Conservation (phyloP, 2,113 vertebrate species). For the Charina bottae region DNA sequence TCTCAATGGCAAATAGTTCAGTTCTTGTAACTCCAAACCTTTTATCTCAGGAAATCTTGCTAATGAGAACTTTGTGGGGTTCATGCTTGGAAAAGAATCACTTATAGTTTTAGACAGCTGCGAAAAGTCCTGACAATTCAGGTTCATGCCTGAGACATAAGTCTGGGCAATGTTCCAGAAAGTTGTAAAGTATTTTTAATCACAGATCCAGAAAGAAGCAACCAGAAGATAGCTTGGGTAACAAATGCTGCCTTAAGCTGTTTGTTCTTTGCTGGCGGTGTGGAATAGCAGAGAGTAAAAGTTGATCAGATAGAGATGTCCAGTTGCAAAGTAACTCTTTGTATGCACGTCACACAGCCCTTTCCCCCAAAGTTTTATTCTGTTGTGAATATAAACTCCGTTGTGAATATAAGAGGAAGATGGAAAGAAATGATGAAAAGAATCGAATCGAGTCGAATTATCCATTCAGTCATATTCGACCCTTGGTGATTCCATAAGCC, state of each 20-base stretch:
- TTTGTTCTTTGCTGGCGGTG: not conserved
- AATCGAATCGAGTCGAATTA: no score
- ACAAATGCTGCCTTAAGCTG: not conserved
- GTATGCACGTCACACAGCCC: no score
- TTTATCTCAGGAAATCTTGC: not conserved
- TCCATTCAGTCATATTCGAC: no score
- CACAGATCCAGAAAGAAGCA: accelerated
- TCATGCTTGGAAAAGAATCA: not conserved
- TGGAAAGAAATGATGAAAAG: not conserved
- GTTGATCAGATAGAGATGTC: not conserved
- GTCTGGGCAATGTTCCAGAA: slow-evolving; percentile 28
- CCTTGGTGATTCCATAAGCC: no score
- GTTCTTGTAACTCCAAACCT: not conserved
- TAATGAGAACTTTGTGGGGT: not conserved
- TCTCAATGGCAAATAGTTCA: not conserved
- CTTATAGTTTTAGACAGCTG: not conserved
- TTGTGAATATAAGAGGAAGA: not conserved
- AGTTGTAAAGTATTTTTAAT: not conserved
- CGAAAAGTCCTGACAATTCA: not conserved
- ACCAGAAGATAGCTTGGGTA: not conserved
- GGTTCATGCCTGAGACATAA: not conserved
- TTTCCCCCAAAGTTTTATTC: not conserved
- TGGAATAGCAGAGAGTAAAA: not conserved
- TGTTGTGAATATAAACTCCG: not conserved
- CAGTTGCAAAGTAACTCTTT: not conserved